phyloP scores from a whole-genome alignment of 2,797 vertebrate genomes.

The Propithecus perrieri region DNA sequence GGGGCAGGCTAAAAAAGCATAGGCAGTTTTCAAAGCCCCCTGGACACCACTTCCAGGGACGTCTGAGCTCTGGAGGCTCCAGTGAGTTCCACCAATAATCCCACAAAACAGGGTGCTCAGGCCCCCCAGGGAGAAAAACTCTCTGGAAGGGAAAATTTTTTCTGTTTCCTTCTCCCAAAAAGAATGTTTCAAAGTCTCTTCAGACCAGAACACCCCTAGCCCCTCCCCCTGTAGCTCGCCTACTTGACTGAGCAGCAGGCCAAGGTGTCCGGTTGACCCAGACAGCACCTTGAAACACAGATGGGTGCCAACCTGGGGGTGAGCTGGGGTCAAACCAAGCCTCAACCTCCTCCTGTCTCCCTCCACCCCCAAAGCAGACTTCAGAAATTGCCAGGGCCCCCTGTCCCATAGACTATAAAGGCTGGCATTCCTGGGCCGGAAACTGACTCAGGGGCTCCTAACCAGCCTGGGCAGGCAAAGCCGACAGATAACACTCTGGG shows the following conservation, averaged over 20 bases:
- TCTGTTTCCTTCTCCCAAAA: conserved; percentile 30
- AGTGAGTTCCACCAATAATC: background rate
- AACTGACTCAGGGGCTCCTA: conserved; percentile 48
- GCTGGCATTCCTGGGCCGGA: conserved; percentile 24
- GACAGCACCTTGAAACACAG: background rate
- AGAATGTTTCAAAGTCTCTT: conserved; percentile 32
- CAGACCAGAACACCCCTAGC: background rate
- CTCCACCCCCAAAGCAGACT: background rate
- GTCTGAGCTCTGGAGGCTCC: background rate
- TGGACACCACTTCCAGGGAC: background rate
- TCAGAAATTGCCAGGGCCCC: background rate
- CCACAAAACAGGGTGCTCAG: background rate
- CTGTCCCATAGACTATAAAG: background rate
- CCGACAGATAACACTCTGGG: background rate
- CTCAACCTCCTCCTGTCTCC: background rate
- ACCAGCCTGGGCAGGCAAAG: conserved; percentile 30
- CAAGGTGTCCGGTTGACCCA: background rate
- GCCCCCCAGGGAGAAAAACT: background rate
- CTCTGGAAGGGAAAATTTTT: conserved; percentile 20
- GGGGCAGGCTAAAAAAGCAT: background rate
- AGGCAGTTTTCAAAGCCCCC: background rate
- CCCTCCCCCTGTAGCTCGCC: background rate
- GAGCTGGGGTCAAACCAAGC: background rate
- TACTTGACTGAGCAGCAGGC: background rate
- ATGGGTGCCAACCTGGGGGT: background rate